Evolutionary conservation across 2,888 invertebrate genomes (phyloP).

Genomic region (Trachelus troglodyta): DNA sequence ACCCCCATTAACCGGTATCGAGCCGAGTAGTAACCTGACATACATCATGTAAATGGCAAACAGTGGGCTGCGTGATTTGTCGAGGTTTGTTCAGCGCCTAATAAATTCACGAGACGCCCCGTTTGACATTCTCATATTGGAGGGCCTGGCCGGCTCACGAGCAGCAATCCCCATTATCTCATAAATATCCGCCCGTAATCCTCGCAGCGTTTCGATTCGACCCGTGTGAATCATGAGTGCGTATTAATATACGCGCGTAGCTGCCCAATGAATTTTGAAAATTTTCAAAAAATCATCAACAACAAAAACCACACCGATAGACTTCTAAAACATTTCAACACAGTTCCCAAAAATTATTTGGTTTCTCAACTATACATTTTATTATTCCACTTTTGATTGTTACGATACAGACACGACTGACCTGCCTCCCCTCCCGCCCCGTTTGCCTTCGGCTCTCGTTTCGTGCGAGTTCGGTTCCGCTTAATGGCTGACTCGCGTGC

Average conservation of each 20-base stretch:
- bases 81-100: conserved; percentile 4
- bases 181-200: conserved; percentile 20
- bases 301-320: neutral
- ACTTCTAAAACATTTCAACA: fast-evolving
- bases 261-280: neutral
- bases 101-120: conserved; percentile 8
- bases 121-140: conserved; percentile 2
- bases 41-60: conserved; percentile 8
- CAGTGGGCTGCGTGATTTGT: conserved; percentile 8
- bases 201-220: conserved; percentile 13
- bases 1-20: conserved; percentile 5
- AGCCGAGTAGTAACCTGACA: neutral
- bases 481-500: neutral
- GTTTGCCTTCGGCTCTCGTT: neutral
- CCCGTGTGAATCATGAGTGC: neutral
- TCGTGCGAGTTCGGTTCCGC: neutral
- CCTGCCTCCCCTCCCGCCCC: too few relatives aligned
- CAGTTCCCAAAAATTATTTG: neutral
- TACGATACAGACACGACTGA: neutral
- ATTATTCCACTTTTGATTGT: neutral
- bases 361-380: neutral
- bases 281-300: neutral
- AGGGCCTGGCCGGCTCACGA: conserved; percentile 11
- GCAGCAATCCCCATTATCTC: conserved; percentile 18
- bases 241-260: neutral